phyloP scores from a whole-genome alignment of 2,113 vertebrate species.

The Saccopteryx bilineata region DNA sequence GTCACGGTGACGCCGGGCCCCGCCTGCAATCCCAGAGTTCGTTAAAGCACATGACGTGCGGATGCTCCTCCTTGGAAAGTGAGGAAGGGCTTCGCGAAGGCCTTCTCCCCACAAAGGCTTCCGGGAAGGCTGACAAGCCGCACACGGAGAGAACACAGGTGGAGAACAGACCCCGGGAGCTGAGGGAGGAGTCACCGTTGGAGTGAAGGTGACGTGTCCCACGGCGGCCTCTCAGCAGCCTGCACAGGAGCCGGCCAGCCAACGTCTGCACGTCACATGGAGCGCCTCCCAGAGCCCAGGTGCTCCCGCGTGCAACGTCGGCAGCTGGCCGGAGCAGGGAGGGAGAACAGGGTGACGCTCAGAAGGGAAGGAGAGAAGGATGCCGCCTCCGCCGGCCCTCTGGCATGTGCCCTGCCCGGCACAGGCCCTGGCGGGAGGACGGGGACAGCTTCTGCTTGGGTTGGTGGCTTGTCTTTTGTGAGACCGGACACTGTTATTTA shows the following conservation, averaged over 20 bases:
- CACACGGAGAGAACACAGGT: background rate
- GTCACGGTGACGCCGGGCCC: accelerated
- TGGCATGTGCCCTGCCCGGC: accelerated
- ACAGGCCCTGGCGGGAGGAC: accelerated
- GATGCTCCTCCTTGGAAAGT: background rate
- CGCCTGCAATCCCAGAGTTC: background rate
- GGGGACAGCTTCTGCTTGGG: background rate
- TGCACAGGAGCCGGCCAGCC: accelerated
- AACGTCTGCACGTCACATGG: background rate
- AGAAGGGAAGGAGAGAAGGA: background rate
- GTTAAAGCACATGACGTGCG: background rate
- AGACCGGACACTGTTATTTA: background rate
- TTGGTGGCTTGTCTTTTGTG: background rate
- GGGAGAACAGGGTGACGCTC: accelerated
- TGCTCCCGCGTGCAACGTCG: too few species aligned
- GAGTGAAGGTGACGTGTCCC: background rate
- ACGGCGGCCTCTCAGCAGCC: background rate
- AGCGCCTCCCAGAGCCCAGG: too few species aligned
- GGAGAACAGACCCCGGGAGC: background rate
- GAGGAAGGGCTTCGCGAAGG: background rate
- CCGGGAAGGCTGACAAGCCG: background rate
- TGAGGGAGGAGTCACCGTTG: accelerated
- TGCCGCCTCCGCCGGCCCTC: accelerated
- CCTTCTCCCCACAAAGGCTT: background rate
- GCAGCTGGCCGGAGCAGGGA: background rate